phyloP scores from a whole-genome alignment of 2,888 invertebrate genomes.

The Gymnosoma rotundatum region DNA sequence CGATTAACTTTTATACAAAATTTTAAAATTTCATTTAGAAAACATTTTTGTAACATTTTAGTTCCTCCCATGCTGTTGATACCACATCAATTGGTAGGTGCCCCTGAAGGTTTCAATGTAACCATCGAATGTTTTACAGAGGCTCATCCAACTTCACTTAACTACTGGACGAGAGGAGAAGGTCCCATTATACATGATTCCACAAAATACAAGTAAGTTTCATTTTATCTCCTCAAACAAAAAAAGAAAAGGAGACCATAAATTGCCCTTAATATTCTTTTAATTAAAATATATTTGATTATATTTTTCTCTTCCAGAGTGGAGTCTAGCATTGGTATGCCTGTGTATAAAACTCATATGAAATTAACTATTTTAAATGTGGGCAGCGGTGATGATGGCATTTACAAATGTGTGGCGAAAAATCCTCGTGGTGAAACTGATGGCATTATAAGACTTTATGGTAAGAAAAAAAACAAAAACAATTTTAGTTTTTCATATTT shows the following conservation, averaged over 20 bases:
- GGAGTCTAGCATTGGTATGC: conserved; percentile 87
- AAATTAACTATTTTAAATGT: conserved; percentile 90
- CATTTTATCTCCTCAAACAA: neutral
- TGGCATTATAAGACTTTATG: conserved; percentile 93
- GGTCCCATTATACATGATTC: conserved; percentile 95
- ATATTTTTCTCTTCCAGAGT: conserved; percentile 74
- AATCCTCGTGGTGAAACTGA: conserved; percentile 95
- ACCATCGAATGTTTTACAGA: conserved; percentile 95
- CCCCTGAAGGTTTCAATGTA: conserved; percentile 91
- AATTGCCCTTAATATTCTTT: too few relatives aligned
- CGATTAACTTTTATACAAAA: neutral
- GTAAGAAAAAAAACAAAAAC: conserved; percentile 84
- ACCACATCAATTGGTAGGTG: conserved; percentile 94
- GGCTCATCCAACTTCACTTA: conserved; percentile 95
- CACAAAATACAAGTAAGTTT: conserved; percentile 87
- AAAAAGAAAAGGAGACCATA: too few relatives aligned
- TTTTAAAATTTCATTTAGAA: neutral
- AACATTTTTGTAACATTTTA: conserved; percentile 77
- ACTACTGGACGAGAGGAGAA: conserved; percentile 94
- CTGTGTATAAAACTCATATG: conserved; percentile 94
- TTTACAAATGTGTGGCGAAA: conserved; percentile 92
- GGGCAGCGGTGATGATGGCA: conserved; percentile 91
- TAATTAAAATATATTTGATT: too few relatives aligned
- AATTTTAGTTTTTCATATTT: neutral
- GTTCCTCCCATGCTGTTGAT: conserved; percentile 96